Percentiles rank a stretch among this genome's conserved stretches.
Conservation (phyloP, 2,797 vertebrate genomes). For the Neosalanx taihuensis region DNA sequence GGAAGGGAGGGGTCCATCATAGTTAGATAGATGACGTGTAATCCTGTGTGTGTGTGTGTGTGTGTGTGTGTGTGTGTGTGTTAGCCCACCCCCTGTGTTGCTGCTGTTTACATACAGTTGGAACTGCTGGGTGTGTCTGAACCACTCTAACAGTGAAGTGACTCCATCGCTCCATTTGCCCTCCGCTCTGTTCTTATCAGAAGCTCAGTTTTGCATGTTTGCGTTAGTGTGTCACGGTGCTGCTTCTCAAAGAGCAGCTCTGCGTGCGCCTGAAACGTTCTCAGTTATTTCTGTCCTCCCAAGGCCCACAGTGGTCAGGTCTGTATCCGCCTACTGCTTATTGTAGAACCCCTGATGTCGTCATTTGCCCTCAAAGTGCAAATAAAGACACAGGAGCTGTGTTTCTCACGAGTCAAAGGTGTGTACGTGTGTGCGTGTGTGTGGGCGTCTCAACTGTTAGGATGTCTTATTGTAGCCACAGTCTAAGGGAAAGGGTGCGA, state of each 20-base stretch:
- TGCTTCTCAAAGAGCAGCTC: too few relatives aligned
- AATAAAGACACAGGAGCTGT: background rate
- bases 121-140: too few relatives aligned
- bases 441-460: background rate
- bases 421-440: background rate
- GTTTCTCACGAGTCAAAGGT: background rate
- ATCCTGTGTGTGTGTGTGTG: background rate
- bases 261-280: too few relatives aligned
- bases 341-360: background rate
- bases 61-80: slow-evolving; percentile 1
- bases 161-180: too few relatives aligned
- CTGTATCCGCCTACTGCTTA: background rate
- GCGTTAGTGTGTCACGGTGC: too few relatives aligned
- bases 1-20: slow-evolving; percentile 49
- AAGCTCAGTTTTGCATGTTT: background rate
- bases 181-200: background rate
- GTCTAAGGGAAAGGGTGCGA: slow-evolving; percentile 37
- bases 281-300: background rate
- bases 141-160: too few relatives aligned
- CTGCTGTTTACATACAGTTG: too few relatives aligned
- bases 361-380: background rate
- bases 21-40: slow-evolving; percentile 49
- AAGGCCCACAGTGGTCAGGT: background rate
- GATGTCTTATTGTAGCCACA: background rate
- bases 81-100: background rate